These are phyloP conservation scores for Jacana jacana DNA, from an alignment of 2,113 vertebrate species.

Conservation along the genomic window DNA sequence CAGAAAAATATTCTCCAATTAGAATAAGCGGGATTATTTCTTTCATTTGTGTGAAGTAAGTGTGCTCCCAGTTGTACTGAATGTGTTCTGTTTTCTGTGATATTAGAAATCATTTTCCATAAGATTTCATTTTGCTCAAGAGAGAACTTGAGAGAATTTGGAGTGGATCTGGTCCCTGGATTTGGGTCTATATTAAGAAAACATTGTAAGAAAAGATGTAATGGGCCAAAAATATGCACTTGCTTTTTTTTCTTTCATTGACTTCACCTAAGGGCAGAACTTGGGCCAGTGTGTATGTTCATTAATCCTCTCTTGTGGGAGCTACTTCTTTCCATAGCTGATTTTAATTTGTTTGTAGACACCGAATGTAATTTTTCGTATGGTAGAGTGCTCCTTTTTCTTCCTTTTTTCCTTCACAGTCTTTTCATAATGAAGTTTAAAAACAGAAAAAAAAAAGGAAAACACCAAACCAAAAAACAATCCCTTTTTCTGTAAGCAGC, in stretches of 20 bases:
- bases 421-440: not conserved
- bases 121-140: constrained; percentile 60
- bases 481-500: not conserved
- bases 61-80: constrained; percentile 41
- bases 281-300: not conserved
- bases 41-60: constrained; percentile 64
- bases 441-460: not conserved
- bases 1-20: constrained; percentile 72
- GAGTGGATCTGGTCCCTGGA: constrained; percentile 49
- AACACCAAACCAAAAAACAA: not conserved
- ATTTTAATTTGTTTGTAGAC: constrained; percentile 52
- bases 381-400: not conserved
- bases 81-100: constrained; percentile 48
- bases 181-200: constrained; percentile 58
- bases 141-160: constrained; percentile 58
- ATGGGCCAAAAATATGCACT: constrained; percentile 28
- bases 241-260: constrained; percentile 13
- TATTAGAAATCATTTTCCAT: constrained; percentile 64
- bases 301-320: constrained; percentile 47
- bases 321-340: constrained; percentile 28
- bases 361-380: not conserved
- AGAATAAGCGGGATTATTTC: constrained; percentile 60
- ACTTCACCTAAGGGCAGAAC: constrained; percentile 51
- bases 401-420: not conserved
- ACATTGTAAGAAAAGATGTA: not conserved